phyloP scores from a whole-genome alignment of 2,888 invertebrate species.

The Tanypteryx hageni region DNA sequence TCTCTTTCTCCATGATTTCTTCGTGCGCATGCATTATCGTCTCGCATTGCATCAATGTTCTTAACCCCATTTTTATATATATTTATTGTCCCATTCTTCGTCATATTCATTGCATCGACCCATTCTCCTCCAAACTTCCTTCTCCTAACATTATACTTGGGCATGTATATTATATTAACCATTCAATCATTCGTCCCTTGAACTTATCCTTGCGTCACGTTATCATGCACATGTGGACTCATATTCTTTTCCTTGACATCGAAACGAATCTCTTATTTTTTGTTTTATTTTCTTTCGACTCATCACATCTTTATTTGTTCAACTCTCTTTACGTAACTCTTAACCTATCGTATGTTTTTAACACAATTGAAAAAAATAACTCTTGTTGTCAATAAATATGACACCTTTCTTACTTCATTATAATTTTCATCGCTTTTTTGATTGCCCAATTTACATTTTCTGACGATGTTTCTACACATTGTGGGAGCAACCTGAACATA shows the following conservation, averaged over 20 bases:
- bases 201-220: not conserved
- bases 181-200: not conserved
- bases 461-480: not conserved
- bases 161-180: not conserved
- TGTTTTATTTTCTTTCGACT: not conserved
- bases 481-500: not conserved
- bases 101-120: not conserved
- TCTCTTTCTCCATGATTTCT: not conserved
- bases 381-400: too few relatives aligned
- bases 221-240: not conserved
- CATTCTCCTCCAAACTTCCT: not conserved
- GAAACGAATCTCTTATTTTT: not conserved
- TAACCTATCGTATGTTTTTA: too few relatives aligned
- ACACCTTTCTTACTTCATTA: too few relatives aligned
- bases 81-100: not conserved
- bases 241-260: not conserved
- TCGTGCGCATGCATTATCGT: constrained; percentile 48
- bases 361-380: too few relatives aligned
- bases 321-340: too few relatives aligned
- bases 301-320: not conserved
- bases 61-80: not conserved
- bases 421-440: too few relatives aligned
- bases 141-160: not conserved
- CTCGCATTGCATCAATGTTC: constrained; percentile 27
- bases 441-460: too few relatives aligned